Evolutionary conservation across 1,140 invertebrate species (phyloP).

Genomic region (Cepaea nemoralis): DNA sequence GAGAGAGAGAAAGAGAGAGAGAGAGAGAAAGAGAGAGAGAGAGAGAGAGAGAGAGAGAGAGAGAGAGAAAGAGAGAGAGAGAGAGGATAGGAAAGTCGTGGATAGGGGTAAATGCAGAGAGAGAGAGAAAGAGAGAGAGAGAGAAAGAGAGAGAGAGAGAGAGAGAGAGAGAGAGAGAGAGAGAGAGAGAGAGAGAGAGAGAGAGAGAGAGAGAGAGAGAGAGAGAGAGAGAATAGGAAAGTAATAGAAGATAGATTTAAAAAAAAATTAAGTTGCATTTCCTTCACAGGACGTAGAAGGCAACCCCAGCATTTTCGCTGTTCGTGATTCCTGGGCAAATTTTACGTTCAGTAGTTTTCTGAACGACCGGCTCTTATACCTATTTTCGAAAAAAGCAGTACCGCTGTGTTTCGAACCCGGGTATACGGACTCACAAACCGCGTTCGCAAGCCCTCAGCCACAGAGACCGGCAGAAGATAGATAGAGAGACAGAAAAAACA

Average conservation of each 20-base stretch:
- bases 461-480: neutral
- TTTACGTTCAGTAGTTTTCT: too few species aligned
- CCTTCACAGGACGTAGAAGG: too few species aligned
- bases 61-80: constrained; percentile 1
- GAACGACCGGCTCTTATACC: too few species aligned
- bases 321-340: too few species aligned
- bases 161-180: constrained; percentile 18
- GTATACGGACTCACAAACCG: too few species aligned
- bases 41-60: constrained; percentile 1
- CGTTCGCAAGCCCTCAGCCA: too few species aligned
- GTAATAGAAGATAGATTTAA: too few species aligned
- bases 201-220: neutral
- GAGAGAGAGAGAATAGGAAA: constrained; percentile 35
- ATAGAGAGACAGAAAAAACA: neutral
- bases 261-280: too few species aligned
- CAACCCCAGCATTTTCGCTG: too few species aligned
- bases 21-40: constrained; percentile 1
- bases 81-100: too few species aligned
- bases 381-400: too few species aligned
- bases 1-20: neutral
- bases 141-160: constrained; percentile 16
- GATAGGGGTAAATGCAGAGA: constrained; percentile 13
- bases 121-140: constrained; percentile 9
- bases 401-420: too few species aligned
- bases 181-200: constrained; percentile 19